phyloP scores from a whole-genome alignment of 2,888 invertebrate genomes.

The Meghimatium bilineatum region DNA sequence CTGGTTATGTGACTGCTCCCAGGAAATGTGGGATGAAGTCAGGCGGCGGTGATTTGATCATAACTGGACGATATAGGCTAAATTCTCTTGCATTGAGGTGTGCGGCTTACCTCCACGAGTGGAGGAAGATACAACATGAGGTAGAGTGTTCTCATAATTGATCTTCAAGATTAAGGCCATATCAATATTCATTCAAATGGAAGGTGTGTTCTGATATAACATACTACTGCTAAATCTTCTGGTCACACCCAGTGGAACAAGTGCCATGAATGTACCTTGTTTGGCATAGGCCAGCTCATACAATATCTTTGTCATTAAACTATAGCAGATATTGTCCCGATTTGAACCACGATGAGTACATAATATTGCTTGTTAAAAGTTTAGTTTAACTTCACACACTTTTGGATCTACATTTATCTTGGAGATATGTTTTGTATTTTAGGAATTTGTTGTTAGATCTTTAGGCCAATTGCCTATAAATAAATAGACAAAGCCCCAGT shows the following conservation, averaged over 20 bases:
- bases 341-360: no score
- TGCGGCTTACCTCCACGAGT: conserved; percentile 64
- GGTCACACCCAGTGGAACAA: conserved; percentile 49
- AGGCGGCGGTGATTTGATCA: conserved; percentile 63
- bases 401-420: no score
- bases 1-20: conserved; percentile 61
- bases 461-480: no score
- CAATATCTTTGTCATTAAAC: neutral
- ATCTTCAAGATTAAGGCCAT: conserved; percentile 54
- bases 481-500: no score
- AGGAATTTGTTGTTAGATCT: no score
- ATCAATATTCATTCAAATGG: conserved; percentile 67
- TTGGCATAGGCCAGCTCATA: conserved; percentile 36
- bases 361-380: no score
- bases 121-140: conserved; percentile 57
- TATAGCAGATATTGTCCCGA: no score
- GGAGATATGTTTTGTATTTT: no score
- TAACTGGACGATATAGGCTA: conserved; percentile 66
- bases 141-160: conserved; percentile 43
- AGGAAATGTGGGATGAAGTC: conserved; percentile 60
- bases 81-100: conserved; percentile 62
- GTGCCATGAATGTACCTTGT: conserved; percentile 62
- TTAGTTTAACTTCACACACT: no score
- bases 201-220: conserved; percentile 55
- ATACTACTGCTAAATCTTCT: conserved; percentile 24